phyloP scores from a whole-genome alignment of 2,888 invertebrate species.

The Tachystola acroxantha region DNA sequence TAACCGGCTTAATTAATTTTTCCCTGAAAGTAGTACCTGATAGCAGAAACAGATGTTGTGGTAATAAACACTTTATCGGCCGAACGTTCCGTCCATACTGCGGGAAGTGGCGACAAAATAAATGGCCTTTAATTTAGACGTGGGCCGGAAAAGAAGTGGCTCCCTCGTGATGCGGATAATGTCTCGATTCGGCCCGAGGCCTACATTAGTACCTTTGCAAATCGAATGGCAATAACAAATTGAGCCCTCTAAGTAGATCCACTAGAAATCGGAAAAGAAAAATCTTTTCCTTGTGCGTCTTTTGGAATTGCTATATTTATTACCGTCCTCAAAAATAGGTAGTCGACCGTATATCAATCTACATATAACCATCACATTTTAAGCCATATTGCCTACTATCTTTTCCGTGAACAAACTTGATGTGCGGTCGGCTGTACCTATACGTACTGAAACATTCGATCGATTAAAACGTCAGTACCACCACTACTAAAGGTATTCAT shows the following conservation, averaged over 20 bases:
- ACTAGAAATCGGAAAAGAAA: slow-evolving; percentile 2
- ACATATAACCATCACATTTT: too few species aligned
- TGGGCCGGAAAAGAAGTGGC: slow-evolving; percentile 25
- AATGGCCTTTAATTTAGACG: slow-evolving; percentile 44
- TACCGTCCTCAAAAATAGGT: too few species aligned
- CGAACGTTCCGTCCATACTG: slow-evolving; percentile 20
- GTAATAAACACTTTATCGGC: slow-evolving; percentile 31
- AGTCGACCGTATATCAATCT: too few species aligned
- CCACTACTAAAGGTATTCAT: too few species aligned
- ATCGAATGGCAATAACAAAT: slow-evolving; percentile 11
- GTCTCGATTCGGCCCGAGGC: slow-evolving; percentile 21
- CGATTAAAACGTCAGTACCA: too few species aligned
- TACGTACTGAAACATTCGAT: too few species aligned
- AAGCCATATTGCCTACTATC: too few species aligned
- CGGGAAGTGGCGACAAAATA: slow-evolving; percentile 33
- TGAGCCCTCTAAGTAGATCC: slow-evolving; percentile 5
- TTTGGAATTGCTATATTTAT: too few species aligned
- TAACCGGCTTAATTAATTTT: slow-evolving; percentile 19
- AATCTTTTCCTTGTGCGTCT: slow-evolving; percentile 1
- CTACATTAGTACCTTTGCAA: slow-evolving; percentile 13
- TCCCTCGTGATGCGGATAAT: slow-evolving; percentile 29
- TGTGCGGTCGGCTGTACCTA: too few species aligned
- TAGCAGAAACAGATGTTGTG: slow-evolving; percentile 30
- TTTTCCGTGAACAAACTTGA: too few species aligned
- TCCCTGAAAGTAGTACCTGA: slow-evolving; percentile 16